Evolutionary conservation across 2,113 vertebrate genomes (phyloP), one percentile per base, ranked within the genome.

Genomic region (Ceuthmochares aereus): DNA sequence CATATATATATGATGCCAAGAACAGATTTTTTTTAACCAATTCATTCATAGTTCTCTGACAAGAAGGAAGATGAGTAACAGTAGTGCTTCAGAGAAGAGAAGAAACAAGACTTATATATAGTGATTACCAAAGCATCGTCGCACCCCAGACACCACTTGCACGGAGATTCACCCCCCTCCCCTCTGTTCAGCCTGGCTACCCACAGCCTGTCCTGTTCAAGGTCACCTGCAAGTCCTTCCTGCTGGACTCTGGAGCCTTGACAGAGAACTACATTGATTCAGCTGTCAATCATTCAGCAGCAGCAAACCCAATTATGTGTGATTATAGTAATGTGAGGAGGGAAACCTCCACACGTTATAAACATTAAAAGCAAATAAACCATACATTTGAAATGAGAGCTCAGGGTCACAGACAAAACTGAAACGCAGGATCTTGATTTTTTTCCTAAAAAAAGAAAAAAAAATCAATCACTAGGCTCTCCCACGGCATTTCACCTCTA

Each of bases 1-100:
- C 32, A 36, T n/a, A 0, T 0, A 52, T 19, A 18, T n/a, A 1
- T 5, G 47, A 63, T 0, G 2, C 62, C 3, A 25, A 89, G 25
- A 26, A n/a, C 2, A 7, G 43, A n/a, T 15, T 21, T 4, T 34
- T 49, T 51, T 67, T 77, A 79, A 16, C 42, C 9, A 78, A 79
- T n/a, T 85, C 43, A 54, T 13, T 82, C 30, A 19, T 10, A 26
- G 17, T 21, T 81, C 47, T 51, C n/a, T 68, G 27, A 66, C 13
- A 25, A 52, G 22, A 78, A 16, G 16, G 26, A 75, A 68, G 43
- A 82, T 87, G n/a, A 9, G 40, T 30, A 93, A 69, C 17, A 36
- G 37, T 3, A 89, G 18, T 9, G 22, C n/a, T 73, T 93, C 49
- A 42, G 32, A 74, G 37, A 54, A 47, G 30, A 69, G 66, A 73